Evolutionary conservation across 2,888 invertebrate genomes (phyloP), one percentile per base, ranked within the genome.

Genomic region (Melanargia galathea): DNA sequence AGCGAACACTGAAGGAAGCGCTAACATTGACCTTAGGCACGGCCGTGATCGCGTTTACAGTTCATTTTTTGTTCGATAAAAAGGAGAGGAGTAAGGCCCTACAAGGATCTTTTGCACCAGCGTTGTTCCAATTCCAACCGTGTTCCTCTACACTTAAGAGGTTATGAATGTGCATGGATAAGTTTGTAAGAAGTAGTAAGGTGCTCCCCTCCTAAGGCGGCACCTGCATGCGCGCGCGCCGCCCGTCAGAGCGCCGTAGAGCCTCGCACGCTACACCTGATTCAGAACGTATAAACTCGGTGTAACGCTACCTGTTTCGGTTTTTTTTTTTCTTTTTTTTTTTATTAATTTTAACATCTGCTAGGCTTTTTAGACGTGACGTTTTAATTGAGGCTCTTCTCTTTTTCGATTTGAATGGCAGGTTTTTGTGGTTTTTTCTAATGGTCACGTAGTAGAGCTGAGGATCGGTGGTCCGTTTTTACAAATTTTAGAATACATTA

Each of bases 31-130:
- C 91, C 91, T 91, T 91, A 90, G 87, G 83, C 78, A 84, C 89
- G 90, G 91, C 90, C 91, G 91, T 90, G 91, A 90, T 91, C 91
- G 91, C 90, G 89, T 91, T 91, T 91, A 91, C 91, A 91, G 91
- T 91, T 91, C 90, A 91, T 90, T 91, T 91, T 91, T 91, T 91
- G 90, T 89, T 90, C 90, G 88, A 90, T 91, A 91, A 91, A 91
- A 91, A 91, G 91, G 91, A 91, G 91, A 91, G 91, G 88, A 91
- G 90, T 90, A 89, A 84, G 84, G 89, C 89, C 87, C 90, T 90
- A 87, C 88, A 84, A 86, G 58, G 54, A 72, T 73, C 63, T 24
- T 16, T 18, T 54, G 22, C 13, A 2, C 1, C 0, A 7, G 10
- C 2, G 11, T 10, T 35, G 2, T 45, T 18, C 58, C 2, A 80